phyloP scores from a whole-genome alignment of 2,797 vertebrate genomes.

The Bucorvus abyssinicus region DNA sequence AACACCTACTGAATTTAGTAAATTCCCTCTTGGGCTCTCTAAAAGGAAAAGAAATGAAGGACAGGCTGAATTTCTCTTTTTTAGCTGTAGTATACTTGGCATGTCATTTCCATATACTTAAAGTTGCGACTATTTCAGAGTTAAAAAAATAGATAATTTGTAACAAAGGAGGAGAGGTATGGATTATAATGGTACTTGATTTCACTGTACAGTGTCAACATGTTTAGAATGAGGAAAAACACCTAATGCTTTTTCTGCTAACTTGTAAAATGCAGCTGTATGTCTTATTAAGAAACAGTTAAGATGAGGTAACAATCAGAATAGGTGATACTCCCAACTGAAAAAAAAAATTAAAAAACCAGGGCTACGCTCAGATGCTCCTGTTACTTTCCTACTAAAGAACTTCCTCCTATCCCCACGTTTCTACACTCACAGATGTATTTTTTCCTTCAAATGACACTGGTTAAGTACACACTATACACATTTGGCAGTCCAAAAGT shows the following conservation, averaged over 20 bases:
- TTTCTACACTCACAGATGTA: not conserved
- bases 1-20: not conserved
- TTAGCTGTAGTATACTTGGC: not conserved
- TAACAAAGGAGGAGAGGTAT: not conserved
- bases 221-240: not conserved
- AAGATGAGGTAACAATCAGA: not conserved
- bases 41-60: not conserved
- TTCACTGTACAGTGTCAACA: not conserved
- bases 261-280: not conserved
- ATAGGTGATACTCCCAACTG: not conserved
- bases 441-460: not conserved
- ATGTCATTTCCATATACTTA: not conserved
- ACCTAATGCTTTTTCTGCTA: not conserved
- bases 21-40: not conserved
- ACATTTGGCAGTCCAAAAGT: not conserved
- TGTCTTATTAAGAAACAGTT: not conserved
- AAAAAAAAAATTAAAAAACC: not conserved
- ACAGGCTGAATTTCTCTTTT: not conserved
- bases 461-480: not conserved
- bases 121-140: not conserved
- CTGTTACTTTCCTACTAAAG: not conserved
- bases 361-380: not conserved
- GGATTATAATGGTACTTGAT: not conserved
- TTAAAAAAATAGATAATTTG: not conserved
- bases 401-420: not conserved